These are phyloP conservation scores for Falco punctatus DNA, from an alignment of 2,113 vertebrate species.

Conservation along the genomic window DNA sequence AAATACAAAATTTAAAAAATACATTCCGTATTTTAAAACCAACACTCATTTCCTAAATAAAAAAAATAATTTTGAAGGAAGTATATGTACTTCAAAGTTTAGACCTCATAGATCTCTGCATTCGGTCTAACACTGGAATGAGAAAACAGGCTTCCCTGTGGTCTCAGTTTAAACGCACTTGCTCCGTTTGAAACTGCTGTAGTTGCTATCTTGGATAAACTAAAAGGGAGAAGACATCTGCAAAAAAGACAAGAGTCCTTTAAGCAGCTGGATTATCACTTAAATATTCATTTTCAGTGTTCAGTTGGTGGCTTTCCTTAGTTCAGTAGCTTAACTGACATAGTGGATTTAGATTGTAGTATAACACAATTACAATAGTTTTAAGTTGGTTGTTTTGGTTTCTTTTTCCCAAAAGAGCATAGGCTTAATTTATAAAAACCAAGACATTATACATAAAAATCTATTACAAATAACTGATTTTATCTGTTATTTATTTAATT, in stretches of 20 bases:
- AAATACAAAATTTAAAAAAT: neutral
- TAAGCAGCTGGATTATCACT: neutral
- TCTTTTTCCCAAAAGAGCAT: neutral
- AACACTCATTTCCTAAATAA: neutral
- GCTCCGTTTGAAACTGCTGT: neutral
- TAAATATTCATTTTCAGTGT: neutral
- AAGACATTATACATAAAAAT: neutral
- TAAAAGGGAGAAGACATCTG: neutral
- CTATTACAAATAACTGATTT: neutral
- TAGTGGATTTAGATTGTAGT: neutral
- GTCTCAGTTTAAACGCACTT: neutral
- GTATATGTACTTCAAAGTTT: neutral
- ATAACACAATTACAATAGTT: neutral
- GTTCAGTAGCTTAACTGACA: neutral
- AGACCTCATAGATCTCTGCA: neutral
- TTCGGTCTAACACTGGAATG: neutral
- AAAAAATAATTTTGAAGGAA: neutral
- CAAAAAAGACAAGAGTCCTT: neutral
- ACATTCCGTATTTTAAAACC: neutral
- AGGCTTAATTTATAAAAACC: neutral
- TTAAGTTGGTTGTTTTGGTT: neutral
- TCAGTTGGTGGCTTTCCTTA: neutral
- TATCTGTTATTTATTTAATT: neutral
- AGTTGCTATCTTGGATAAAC: neutral
- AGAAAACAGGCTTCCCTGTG: neutral